Percentiles rank a stretch among this genome's conserved stretches.
Conservation (phyloP, 2,113 vertebrate species). For the Gymnocephalus cernua region DNA sequence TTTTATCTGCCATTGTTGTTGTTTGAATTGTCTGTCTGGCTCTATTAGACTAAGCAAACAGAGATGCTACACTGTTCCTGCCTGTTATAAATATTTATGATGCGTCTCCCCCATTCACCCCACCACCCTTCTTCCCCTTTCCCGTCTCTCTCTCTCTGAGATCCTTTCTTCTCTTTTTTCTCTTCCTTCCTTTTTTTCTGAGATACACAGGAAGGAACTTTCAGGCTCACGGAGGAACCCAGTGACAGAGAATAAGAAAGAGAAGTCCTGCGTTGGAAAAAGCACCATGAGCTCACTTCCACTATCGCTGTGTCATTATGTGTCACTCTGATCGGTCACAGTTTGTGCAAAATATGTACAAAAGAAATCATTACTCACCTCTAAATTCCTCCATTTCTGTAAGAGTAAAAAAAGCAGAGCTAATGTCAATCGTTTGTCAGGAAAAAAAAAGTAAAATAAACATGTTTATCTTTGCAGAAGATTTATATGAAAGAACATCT, state of each 20-base stretch:
- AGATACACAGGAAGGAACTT: constrained; percentile 44
- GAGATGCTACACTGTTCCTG: constrained; percentile 64
- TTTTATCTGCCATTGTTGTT: constrained; percentile 52
- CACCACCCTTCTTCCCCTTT: constrained; percentile 31
- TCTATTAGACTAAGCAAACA: constrained; percentile 74
- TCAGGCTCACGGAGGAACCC: constrained; percentile 14
- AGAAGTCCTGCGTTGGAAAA: constrained; percentile 43
- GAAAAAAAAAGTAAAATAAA: constrained; percentile 6
- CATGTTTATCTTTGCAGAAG: not conserved
- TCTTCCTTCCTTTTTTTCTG: constrained; percentile 66
- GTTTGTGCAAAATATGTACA: not conserved
- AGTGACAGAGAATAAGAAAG: constrained; percentile 58
- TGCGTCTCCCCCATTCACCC: constrained; percentile 44
- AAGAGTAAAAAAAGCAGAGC: constrained; percentile 17
- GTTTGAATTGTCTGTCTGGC: constrained; percentile 62
- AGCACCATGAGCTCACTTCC: constrained; percentile 57
- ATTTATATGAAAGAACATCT: not conserved
- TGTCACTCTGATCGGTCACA: constrained; percentile 38
- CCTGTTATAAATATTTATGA: constrained; percentile 80
- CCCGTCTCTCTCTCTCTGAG: constrained; percentile 39
- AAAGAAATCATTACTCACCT: constrained; percentile 73
- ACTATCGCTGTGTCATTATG: constrained; percentile 44
- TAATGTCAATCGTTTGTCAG: constrained; percentile 12
- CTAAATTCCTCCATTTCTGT: constrained; percentile 69
- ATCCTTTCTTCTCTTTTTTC: constrained; percentile 50